Conservation (phyloP, 2,888 invertebrate species). For the Caenorhabditis parvicauda region DNA sequence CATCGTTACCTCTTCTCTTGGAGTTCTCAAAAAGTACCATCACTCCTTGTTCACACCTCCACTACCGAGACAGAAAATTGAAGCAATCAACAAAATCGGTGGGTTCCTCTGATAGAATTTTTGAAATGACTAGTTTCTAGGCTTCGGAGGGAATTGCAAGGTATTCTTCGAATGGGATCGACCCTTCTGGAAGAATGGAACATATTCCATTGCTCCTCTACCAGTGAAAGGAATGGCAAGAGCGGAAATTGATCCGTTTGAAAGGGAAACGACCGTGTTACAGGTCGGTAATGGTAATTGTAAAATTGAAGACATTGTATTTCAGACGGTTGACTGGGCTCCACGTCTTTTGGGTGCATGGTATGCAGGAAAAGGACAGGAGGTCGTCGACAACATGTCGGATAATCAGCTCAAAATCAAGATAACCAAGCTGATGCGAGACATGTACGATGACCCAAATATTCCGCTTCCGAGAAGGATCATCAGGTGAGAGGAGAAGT, state of each 20-base stretch:
- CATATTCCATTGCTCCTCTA: slow-evolving; percentile 42
- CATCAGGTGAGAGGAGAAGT: slow-evolving; percentile 17
- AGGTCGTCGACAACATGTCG: slow-evolving; percentile 41
- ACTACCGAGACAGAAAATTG: slow-evolving; percentile 42
- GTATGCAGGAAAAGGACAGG: slow-evolving; percentile 54
- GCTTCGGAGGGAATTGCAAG: slow-evolving; percentile 52
- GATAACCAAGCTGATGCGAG: slow-evolving; percentile 43
- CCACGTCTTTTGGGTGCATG: slow-evolving; percentile 49
- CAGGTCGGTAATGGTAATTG: slow-evolving; percentile 17
- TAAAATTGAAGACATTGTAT: slow-evolving; percentile 8
- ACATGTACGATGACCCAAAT: slow-evolving; percentile 36
- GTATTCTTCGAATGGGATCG: slow-evolving; percentile 52
- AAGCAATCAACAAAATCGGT: slow-evolving; percentile 47
- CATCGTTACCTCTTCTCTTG: slow-evolving; percentile 54
- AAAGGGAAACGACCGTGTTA: slow-evolving; percentile 37
- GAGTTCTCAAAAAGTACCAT: slow-evolving; percentile 52
- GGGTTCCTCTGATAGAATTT: neutral
- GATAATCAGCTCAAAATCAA: slow-evolving; percentile 39
- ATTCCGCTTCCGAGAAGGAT: slow-evolving; percentile 30
- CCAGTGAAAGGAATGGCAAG: slow-evolving; percentile 38
- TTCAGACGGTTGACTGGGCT: slow-evolving; percentile 47
- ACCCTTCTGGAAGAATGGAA: slow-evolving; percentile 50
- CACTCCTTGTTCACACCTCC: slow-evolving; percentile 40
- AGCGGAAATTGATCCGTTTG: slow-evolving; percentile 32
- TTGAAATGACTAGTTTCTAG: slow-evolving; percentile 4